phyloP scores from a whole-genome alignment of 2,888 invertebrate species.

The Ochropleura plecta region DNA sequence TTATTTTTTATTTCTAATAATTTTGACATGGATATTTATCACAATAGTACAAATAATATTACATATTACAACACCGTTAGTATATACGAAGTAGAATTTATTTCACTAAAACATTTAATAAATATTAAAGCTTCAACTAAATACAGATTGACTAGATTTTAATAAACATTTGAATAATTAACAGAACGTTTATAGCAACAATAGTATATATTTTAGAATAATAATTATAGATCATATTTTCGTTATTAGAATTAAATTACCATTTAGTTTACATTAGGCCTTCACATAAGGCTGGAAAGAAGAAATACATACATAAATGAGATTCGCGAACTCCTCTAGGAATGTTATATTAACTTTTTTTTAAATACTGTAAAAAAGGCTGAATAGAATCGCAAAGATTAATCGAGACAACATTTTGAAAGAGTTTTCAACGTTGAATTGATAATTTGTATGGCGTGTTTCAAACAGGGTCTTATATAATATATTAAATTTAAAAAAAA shows the following conservation, averaged over 20 bases:
- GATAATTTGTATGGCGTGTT: no score
- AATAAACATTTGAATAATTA: constrained; percentile 57
- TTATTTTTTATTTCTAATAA: constrained; percentile 49
- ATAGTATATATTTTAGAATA: constrained; percentile 43
- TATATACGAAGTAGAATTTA: constrained; percentile 25
- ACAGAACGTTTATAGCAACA: constrained; percentile 52
- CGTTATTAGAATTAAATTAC: constrained; percentile 19
- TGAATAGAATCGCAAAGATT: background rate
- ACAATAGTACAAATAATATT: constrained; percentile 64
- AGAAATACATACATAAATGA: constrained; percentile 1
- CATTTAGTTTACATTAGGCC: constrained; percentile 26
- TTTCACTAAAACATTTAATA: constrained; percentile 51
- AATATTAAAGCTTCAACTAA: constrained; percentile 62
- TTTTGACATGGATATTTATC: constrained; percentile 61
- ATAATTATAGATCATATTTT: constrained; percentile 2
- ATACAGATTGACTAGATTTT: constrained; percentile 64
- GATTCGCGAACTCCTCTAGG: constrained; percentile 15
- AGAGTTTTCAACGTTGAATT: no score
- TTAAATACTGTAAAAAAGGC: background rate
- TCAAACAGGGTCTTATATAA: no score
- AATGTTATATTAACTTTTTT: constrained; percentile 8
- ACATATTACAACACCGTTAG: constrained; percentile 54
- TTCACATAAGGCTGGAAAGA: background rate
- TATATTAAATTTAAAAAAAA: no score
- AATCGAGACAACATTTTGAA: no score